A percentile compares a stretch with the other conserved stretches of the same genome.
These are phyloP conservation scores for Labeo rohita DNA, from an alignment of 2,113 vertebrate species.

Conservation along the genomic window DNA sequence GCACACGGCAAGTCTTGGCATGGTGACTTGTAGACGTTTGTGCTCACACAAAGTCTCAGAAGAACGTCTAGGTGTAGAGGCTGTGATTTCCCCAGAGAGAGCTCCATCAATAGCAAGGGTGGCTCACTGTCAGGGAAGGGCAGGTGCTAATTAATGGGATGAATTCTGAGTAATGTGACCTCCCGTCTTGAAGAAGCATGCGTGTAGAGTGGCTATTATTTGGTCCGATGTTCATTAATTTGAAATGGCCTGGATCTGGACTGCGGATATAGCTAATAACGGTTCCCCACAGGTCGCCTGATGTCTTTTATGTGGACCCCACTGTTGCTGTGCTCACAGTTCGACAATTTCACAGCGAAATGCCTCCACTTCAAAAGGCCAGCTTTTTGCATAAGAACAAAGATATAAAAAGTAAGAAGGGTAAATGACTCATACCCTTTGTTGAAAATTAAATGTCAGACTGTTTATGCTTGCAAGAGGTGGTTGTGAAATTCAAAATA, in stretches of 20 bases:
- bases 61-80: slow-evolving; percentile 44
- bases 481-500: background rate
- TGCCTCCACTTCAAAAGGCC: slow-evolving; percentile 22
- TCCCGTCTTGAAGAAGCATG: slow-evolving; percentile 35
- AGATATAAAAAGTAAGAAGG: slow-evolving; percentile 18
- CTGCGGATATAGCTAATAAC: background rate
- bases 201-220: slow-evolving; percentile 30
- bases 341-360: slow-evolving; percentile 25
- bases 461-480: background rate
- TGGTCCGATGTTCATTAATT: slow-evolving; percentile 33
- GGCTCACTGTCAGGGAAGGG: slow-evolving; percentile 57
- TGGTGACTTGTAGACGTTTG: slow-evolving; percentile 46
- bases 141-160: slow-evolving; percentile 55
- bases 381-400: slow-evolving; percentile 27
- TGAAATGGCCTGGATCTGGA: slow-evolving; percentile 26
- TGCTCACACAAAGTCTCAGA: slow-evolving; percentile 22
- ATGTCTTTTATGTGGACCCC: slow-evolving; percentile 3
- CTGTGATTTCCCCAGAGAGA: slow-evolving; percentile 64
- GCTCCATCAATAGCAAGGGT: slow-evolving; percentile 45
- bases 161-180: slow-evolving; percentile 47
- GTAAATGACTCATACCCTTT: slow-evolving; percentile 25
- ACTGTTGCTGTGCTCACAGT: background rate
- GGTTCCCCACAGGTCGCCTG: background rate
- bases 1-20: slow-evolving; percentile 45
- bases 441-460: slow-evolving; percentile 26